These are phyloP conservation scores for Thalassoma bifasciatum DNA, from an alignment of 2,113 vertebrate species.

Conservation along the genomic window DNA sequence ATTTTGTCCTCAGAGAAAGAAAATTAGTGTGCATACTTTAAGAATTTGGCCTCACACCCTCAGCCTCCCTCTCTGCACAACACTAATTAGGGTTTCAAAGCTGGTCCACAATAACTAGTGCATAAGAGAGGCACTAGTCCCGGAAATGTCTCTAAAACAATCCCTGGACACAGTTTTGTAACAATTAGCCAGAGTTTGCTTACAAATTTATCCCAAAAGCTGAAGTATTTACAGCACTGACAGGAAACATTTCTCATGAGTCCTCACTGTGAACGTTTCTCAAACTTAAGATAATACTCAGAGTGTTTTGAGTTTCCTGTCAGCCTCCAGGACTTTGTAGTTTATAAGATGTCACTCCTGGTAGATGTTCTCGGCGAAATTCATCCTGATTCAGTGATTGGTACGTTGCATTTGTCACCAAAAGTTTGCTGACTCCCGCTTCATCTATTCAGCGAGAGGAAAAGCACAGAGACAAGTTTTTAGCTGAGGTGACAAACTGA, in stretches of 20 bases:
- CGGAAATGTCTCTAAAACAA: no score
- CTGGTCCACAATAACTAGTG: no score
- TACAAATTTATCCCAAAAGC: not conserved
- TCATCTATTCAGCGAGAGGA: constrained; percentile 15
- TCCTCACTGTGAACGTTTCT: not conserved
- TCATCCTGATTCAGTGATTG: constrained; percentile 36
- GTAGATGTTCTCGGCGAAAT: constrained; percentile 26
- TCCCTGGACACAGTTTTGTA: no score
- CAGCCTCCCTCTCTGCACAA: no score
- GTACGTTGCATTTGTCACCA: constrained; percentile 34
- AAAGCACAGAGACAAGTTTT: not conserved
- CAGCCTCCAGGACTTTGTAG: constrained; percentile 25
- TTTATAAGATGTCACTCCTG: constrained; percentile 30
- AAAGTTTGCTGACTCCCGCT: constrained; percentile 2
- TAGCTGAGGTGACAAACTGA: not conserved
- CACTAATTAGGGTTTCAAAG: no score
- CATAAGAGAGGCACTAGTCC: no score
- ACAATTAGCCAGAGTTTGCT: not conserved
- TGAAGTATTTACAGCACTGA: not conserved
- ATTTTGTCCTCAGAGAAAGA: no score
- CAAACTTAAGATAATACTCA: constrained; percentile 1
- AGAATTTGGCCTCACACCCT: no score
- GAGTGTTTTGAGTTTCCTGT: constrained; percentile 22
- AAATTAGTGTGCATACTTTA: no score
- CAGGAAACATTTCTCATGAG: not conserved